A percentile compares a stretch with the other conserved stretches of the same genome.
phyloP scores from a whole-genome alignment of 2,888 invertebrate genomes.

The Cryptosula pallasiana region DNA sequence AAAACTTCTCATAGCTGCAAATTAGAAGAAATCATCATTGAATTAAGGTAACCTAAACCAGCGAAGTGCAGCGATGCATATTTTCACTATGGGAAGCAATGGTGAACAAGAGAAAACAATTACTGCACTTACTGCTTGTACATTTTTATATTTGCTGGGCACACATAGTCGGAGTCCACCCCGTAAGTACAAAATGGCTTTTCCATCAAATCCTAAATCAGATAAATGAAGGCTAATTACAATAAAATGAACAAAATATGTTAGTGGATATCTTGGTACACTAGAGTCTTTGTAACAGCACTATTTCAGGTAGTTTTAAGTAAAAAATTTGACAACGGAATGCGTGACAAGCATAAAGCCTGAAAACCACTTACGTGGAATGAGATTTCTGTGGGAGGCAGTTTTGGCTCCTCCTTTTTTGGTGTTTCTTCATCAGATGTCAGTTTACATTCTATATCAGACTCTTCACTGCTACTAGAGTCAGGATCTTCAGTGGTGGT shows the following conservation, averaged over 20 bases:
- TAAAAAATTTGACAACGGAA: too few species aligned
- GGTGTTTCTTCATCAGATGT: background rate
- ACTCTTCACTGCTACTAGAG: constrained; percentile 22
- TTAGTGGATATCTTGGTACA: too few species aligned
- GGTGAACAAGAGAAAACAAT: too few species aligned
- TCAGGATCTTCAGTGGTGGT: constrained; percentile 1
- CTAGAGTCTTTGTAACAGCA: too few species aligned
- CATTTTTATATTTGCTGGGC: background rate
- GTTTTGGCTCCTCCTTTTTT: background rate
- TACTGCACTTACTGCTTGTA: constrained; percentile 22
- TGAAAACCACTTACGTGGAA: constrained; percentile 3
- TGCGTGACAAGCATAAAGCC: too few species aligned
- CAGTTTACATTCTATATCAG: constrained; percentile 14
- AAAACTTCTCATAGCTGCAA: constrained; percentile 21
- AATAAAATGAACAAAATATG: too few species aligned
- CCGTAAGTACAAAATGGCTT: background rate
- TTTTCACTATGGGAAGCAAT: too few species aligned
- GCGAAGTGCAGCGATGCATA: too few species aligned
- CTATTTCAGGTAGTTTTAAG: too few species aligned
- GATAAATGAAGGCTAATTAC: too few species aligned
- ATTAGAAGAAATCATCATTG: too few species aligned
- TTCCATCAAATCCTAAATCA: constrained; percentile 14
- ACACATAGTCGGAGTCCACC: background rate
- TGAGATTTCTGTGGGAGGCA: background rate
- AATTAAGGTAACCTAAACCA: too few species aligned